Evolutionary conservation across 2,113 vertebrate species (phyloP).

Genomic region (Gambusia holbrooki): DNA sequence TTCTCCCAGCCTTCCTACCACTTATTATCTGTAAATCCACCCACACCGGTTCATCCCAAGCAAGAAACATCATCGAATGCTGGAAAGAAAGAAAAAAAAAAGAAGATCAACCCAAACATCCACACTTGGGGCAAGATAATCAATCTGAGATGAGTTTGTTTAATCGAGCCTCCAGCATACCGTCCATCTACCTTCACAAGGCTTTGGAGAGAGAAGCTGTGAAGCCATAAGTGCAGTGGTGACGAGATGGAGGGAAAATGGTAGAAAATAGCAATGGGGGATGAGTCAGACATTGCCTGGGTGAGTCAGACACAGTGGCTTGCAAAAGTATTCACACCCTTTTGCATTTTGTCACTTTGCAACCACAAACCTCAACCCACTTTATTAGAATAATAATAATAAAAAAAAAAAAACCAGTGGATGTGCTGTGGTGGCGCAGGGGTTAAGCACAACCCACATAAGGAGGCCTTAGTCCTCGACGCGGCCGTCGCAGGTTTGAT

Average conservation of each 20-base stretch:
- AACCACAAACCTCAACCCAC: too few relatives aligned
- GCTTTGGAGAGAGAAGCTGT: slow-evolving; percentile 19
- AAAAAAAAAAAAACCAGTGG: too few relatives aligned
- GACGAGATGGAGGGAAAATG: slow-evolving; percentile 9
- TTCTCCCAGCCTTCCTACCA: slow-evolving; percentile 42
- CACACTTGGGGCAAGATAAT: slow-evolving; percentile 42
- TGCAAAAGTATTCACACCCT: too few relatives aligned
- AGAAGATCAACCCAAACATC: slow-evolving; percentile 43
- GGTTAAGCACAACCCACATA: too few relatives aligned
- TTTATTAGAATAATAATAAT: too few relatives aligned
- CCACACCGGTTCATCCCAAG: slow-evolving; percentile 66
- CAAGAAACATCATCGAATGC: slow-evolving; percentile 53
- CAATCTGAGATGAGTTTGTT: slow-evolving; percentile 41
- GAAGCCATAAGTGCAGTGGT: slow-evolving; percentile 13
- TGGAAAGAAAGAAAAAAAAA: slow-evolving; percentile 9
- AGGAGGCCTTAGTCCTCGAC: too few relatives aligned
- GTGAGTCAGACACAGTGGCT: slow-evolving; percentile 17
- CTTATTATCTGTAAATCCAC: slow-evolving; percentile 70
- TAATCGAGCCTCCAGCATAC: slow-evolving; percentile 15
- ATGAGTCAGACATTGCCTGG: slow-evolving; percentile 39
- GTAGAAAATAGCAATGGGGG: slow-evolving; percentile 5
- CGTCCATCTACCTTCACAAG: slow-evolving; percentile 30
- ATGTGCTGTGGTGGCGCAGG: too few relatives aligned
- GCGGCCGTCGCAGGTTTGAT: too few relatives aligned
- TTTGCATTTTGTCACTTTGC: too few relatives aligned